phyloP scores from a whole-genome alignment of 2,888 invertebrate species.

The Tiliacea aurago region DNA sequence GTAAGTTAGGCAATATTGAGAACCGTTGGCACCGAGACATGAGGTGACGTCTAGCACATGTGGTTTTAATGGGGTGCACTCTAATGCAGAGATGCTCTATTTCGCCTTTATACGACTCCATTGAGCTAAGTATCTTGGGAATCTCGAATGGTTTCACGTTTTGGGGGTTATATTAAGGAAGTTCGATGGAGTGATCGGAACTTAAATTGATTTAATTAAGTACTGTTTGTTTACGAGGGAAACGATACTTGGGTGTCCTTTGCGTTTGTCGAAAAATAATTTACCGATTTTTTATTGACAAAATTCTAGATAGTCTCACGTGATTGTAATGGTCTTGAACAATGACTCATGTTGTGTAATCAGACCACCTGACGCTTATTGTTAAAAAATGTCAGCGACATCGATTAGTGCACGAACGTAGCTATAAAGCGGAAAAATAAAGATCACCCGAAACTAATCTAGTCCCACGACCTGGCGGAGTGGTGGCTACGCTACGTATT shows the following conservation, averaged over 20 bases:
- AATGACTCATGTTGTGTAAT: conserved; percentile 51
- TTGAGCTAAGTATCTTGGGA: conserved; percentile 76
- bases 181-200: conserved; percentile 7
- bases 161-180: conserved; percentile 31
- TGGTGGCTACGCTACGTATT: conserved; percentile 79
- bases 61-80: conserved; percentile 88
- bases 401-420: conserved; percentile 76
- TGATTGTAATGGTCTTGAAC: conserved; percentile 50
- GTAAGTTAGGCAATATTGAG: conserved; percentile 68
- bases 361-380: conserved; percentile 59
- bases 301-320: conserved; percentile 28
- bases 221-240: neutral
- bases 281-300: too few species aligned
- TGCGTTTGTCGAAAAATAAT: too few species aligned
- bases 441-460: conserved; percentile 85
- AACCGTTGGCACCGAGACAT: conserved; percentile 69
- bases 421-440: conserved; percentile 79
- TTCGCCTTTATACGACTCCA: conserved; percentile 74
- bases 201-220: conserved; percentile 45
- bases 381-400: conserved; percentile 70
- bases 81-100: conserved; percentile 82
- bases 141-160: conserved; percentile 56
- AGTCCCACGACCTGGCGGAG: conserved; percentile 79
- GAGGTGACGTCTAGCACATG: conserved; percentile 84
- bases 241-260: neutral